A percentile compares a stretch with the other conserved stretches of the same genome.
Conservation (phyloP, 1,140 invertebrate genomes). For the Grapholita molesta region DNA sequence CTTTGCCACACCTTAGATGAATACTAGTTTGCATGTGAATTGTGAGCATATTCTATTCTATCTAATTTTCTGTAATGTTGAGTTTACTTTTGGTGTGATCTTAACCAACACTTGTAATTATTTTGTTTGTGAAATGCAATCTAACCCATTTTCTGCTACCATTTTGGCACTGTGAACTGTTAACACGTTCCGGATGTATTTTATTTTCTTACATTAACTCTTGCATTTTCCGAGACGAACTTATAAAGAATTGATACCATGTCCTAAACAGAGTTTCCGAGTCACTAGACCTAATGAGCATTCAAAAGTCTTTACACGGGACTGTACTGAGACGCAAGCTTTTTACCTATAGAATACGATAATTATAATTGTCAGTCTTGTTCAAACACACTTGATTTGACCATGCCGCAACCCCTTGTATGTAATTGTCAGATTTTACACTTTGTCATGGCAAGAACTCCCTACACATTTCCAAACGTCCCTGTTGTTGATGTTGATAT, state of each 20-base stretch:
- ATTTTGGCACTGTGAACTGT: conserved; percentile 58
- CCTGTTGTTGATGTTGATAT: conserved; percentile 24
- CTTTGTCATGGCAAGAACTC: conserved; percentile 33
- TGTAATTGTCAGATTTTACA: conserved; percentile 20
- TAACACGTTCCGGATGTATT: conserved; percentile 39
- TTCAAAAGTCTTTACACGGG: conserved; percentile 14
- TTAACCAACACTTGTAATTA: conserved; percentile 32
- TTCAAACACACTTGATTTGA: conserved; percentile 10
- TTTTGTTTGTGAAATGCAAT: conserved; percentile 35
- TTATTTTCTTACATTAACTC: conserved; percentile 51
- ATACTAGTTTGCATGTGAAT: conserved; percentile 66
- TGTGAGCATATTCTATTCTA: conserved; percentile 42
- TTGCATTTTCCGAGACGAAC: conserved; percentile 44
- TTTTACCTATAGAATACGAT: conserved; percentile 23
- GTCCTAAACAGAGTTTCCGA: conserved; percentile 16
- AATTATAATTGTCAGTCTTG: conserved; percentile 8
- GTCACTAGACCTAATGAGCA: conserved; percentile 12
- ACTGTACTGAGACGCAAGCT: conserved; percentile 62
- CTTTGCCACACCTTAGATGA: conserved; percentile 77
- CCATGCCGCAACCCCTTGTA: background rate
- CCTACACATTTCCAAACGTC: conserved; percentile 22
- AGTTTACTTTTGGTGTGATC: conserved; percentile 47
- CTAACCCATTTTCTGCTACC: conserved; percentile 60
- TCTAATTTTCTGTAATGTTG: conserved; percentile 45
- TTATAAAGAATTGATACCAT: conserved; percentile 52